A percentile compares a stretch with the other conserved stretches of the same genome.
These are phyloP conservation scores for Sterrhoptilus dennistouni DNA, from an alignment of 2,113 vertebrate genomes.

Conservation along the genomic window DNA sequence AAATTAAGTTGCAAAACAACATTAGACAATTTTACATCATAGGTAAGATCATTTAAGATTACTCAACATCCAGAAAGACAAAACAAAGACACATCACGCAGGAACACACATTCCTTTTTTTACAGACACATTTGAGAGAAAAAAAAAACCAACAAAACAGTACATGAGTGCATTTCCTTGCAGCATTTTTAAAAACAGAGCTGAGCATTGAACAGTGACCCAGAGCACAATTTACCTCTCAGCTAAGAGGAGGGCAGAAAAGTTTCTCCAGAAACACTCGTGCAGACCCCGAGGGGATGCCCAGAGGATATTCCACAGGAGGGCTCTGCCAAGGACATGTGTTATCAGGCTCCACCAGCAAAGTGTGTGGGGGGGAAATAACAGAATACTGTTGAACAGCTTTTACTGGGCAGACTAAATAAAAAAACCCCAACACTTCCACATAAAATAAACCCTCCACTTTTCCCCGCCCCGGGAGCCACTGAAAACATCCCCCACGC, in stretches of 20 bases:
- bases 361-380: neutral
- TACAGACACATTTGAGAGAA: neutral
- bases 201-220: neutral
- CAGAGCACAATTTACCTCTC: neutral
- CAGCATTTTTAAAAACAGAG: neutral
- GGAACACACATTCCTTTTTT: neutral
- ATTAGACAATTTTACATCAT: neutral
- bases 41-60: neutral
- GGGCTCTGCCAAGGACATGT: neutral
- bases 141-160: neutral
- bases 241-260: neutral
- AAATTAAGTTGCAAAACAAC: neutral
- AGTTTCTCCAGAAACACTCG: neutral
- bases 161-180: neutral
- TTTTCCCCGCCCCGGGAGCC: neutral
- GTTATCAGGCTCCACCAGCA: neutral
- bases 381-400: neutral
- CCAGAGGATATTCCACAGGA: too few species aligned
- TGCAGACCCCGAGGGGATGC: neutral
- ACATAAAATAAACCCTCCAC: neutral
- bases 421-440: neutral
- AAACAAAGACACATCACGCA: fast-evolving
- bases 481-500: neutral
- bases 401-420: too few species aligned
- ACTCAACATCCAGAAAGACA: neutral